Conservation (phyloP, 2,113 vertebrate species). For the Siniperca chuatsi region DNA sequence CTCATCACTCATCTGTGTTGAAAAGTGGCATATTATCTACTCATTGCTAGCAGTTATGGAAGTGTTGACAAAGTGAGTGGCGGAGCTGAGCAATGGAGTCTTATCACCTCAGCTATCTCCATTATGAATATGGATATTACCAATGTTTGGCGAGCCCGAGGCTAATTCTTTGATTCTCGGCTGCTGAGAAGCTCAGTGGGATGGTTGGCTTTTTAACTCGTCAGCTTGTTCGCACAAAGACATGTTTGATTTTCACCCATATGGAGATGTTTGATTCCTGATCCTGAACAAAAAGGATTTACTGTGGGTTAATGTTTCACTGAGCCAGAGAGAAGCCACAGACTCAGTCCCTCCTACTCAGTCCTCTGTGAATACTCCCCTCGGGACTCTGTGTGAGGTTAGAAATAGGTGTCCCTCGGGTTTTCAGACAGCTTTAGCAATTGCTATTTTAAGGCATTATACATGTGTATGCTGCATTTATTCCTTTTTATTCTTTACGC, state of each 20-base stretch:
- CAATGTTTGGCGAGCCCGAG: constrained; percentile 68
- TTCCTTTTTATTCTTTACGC: constrained; percentile 7
- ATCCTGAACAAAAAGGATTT: constrained; percentile 78
- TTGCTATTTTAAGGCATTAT: constrained; percentile 37
- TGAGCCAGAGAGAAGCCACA: constrained; percentile 54
- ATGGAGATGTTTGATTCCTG: constrained; percentile 74
- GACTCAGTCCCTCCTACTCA: constrained; percentile 62
- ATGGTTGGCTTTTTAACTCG: constrained; percentile 69
- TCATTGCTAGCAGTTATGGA: constrained; percentile 37
- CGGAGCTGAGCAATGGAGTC: constrained; percentile 33
- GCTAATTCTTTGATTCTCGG: constrained; percentile 75
- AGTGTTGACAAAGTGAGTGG: constrained; percentile 64
- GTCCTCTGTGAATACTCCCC: constrained; percentile 51
- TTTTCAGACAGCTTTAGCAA: constrained; percentile 42
- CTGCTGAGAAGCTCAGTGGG: constrained; percentile 72
- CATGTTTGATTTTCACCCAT: constrained; percentile 72
- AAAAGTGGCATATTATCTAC: constrained; percentile 46
- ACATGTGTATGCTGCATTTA: constrained; percentile 2
- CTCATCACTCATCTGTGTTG: constrained; percentile 49
- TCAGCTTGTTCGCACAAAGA: constrained; percentile 72
- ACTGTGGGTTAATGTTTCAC: constrained; percentile 77
- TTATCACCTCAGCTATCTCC: constrained; percentile 66
- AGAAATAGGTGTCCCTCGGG: constrained; percentile 49
- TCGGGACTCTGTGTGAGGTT: constrained; percentile 51
- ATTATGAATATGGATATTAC: constrained; percentile 75